Percentiles rank a stretch among this genome's conserved stretches.
Evolutionary conservation across 2,113 vertebrate genomes (phyloP).

Genomic region (Galeopterus variegatus): DNA sequence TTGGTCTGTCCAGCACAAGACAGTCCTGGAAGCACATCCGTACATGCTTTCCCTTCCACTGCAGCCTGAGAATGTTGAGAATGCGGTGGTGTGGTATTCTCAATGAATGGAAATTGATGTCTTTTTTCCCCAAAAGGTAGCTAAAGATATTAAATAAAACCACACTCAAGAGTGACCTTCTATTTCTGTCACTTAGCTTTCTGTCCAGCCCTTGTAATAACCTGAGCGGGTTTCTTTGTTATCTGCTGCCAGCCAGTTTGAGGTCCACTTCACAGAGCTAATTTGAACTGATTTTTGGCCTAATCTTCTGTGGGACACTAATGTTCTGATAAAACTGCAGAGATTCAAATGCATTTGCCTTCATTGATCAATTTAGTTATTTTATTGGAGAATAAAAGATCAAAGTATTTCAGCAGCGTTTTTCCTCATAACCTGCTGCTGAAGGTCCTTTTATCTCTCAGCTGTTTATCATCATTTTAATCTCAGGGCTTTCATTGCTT

Average conservation of each 20-base stretch:
- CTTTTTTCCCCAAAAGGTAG: neutral
- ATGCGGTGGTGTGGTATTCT: neutral
- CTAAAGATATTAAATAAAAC: constrained; percentile 29
- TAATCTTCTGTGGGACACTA: constrained; percentile 21
- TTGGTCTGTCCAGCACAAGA: neutral
- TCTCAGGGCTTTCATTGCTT: constrained; percentile 39
- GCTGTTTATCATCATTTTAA: constrained; percentile 54
- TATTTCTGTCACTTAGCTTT: constrained; percentile 5
- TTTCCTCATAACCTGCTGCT: constrained; percentile 29
- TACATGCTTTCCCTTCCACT: neutral
- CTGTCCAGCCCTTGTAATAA: neutral
- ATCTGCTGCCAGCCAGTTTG: neutral
- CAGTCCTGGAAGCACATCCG: neutral
- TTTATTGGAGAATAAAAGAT: constrained; percentile 67
- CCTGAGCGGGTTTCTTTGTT: constrained; percentile 20
- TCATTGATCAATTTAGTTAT: constrained; percentile 43
- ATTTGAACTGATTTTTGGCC: constrained; percentile 16
- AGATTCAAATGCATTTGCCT: constrained; percentile 47
- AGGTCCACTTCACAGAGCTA: constrained; percentile 27
- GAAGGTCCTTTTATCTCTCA: constrained; percentile 1
- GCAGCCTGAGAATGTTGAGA: neutral
- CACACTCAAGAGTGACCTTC: constrained; percentile 3
- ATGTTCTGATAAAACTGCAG: neutral
- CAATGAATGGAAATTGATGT: neutral
- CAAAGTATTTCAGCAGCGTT: constrained; percentile 40